Evolutionary conservation across 2,797 vertebrate species (phyloP).

Genomic region (Chloroceryle inda): DNA sequence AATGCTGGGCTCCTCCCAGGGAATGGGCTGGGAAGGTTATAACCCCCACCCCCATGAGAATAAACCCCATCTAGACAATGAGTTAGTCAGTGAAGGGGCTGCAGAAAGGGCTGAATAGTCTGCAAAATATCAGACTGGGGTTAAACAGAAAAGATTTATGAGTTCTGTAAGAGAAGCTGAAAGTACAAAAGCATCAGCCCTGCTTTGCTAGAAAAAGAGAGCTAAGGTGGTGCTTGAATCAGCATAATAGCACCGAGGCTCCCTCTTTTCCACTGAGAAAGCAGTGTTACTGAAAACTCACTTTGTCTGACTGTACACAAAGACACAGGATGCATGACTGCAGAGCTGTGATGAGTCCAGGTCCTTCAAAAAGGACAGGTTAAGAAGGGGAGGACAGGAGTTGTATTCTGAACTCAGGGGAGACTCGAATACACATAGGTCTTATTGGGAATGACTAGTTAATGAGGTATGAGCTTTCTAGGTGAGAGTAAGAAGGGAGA

Average conservation of each 20-base stretch:
- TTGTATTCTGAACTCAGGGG: not conserved
- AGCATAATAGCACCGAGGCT: not conserved
- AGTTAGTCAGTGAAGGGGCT: not conserved
- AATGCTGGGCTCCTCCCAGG: rapidly evolving
- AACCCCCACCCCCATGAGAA: rapidly evolving
- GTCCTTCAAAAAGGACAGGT: not conserved
- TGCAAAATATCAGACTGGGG: not conserved
- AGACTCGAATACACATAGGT: not conserved
- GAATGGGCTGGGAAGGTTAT: not conserved
- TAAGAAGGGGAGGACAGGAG: not conserved
- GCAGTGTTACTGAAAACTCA: not conserved
- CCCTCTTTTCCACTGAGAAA: not conserved
- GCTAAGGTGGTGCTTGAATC: not conserved
- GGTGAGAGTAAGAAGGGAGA: not conserved
- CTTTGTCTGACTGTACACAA: not conserved
- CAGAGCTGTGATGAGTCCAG: not conserved
- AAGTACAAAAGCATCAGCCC: not conserved
- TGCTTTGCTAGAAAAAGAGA: not conserved
- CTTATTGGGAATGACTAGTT: not conserved
- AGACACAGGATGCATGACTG: not conserved
- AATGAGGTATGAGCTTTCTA: not conserved
- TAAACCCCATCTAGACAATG: not conserved
- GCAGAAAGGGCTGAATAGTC: not conserved
- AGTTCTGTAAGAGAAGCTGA: not conserved
- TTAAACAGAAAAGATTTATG: not conserved